Evolutionary conservation across 2,113 vertebrate species (phyloP).

Genomic region (Elephantulus edwardii): DNA sequence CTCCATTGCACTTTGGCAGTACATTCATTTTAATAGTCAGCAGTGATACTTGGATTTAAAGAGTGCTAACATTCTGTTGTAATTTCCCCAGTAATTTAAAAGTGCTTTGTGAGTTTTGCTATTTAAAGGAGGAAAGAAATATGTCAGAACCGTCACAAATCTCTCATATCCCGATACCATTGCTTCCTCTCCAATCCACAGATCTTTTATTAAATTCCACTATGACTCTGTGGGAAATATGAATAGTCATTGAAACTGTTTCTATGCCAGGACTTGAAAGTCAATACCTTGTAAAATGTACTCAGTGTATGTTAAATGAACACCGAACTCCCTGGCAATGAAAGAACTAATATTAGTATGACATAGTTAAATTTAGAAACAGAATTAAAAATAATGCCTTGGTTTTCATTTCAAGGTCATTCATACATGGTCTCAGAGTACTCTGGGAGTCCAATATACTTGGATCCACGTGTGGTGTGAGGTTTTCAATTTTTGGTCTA

Average conservation of each 20-base stretch:
- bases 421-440: slow-evolving; percentile 42
- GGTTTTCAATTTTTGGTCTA: background rate
- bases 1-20: slow-evolving; percentile 38
- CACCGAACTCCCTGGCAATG: slow-evolving; percentile 66
- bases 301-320: slow-evolving; percentile 76
- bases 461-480: background rate
- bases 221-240: slow-evolving; percentile 60
- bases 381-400: slow-evolving; percentile 74
- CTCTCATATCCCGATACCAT: slow-evolving; percentile 34
- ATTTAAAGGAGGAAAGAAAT: slow-evolving; percentile 68
- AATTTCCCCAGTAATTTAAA: slow-evolving; percentile 73
- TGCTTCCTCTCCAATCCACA: slow-evolving; percentile 46
- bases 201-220: slow-evolving; percentile 63
- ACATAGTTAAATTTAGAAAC: slow-evolving; percentile 84
- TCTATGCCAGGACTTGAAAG: slow-evolving; percentile 79
- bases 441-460: background rate
- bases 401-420: slow-evolving; percentile 81
- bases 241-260: slow-evolving; percentile 80
- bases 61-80: slow-evolving; percentile 61
- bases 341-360: slow-evolving; percentile 75
- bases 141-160: slow-evolving; percentile 50
- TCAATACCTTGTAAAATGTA: slow-evolving; percentile 73
- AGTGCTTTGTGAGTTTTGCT: slow-evolving; percentile 64
- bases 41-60: slow-evolving; percentile 41
- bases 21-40: slow-evolving; percentile 61